These are phyloP conservation scores for Mionectes macconnelli DNA, from an alignment of 2,113 vertebrate genomes.

Conservation along the genomic window DNA sequence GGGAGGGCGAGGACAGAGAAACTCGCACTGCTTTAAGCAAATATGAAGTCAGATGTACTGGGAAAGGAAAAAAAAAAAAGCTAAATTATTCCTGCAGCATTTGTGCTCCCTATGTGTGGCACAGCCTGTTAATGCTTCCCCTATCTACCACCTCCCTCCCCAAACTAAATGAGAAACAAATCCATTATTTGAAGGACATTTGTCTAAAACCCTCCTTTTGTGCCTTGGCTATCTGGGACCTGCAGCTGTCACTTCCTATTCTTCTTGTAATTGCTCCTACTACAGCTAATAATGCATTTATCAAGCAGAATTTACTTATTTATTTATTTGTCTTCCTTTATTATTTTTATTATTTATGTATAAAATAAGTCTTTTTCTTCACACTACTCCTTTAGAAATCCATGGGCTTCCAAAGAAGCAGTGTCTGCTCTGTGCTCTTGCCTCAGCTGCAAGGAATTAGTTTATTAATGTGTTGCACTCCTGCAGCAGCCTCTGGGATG, in stretches of 20 bases:
- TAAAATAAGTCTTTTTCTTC: not conserved
- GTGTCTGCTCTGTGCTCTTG: not conserved
- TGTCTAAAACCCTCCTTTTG: conserved; percentile 63
- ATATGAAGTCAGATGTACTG: not conserved
- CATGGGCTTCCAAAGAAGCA: not conserved
- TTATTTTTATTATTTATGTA: conserved; percentile 45
- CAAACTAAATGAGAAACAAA: conserved; percentile 41
- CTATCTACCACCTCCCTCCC: not conserved
- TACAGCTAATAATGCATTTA: conserved; percentile 63
- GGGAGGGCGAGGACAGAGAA: not conserved
- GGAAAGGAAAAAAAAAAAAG: not conserved
- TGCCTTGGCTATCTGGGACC: conserved; percentile 65
- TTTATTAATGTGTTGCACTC: conserved; percentile 1
- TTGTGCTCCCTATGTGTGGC: not conserved
- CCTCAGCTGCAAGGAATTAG: not conserved
- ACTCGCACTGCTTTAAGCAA: not conserved
- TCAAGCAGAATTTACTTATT: conserved; percentile 48
- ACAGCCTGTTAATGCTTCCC: not conserved
- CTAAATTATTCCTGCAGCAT: conserved; percentile 8
- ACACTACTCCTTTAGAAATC: not conserved
- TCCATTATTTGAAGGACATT: conserved; percentile 60
- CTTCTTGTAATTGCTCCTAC: conserved; percentile 69
- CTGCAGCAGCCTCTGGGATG: not conserved
- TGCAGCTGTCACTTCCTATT: conserved; percentile 70
- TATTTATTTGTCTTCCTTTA: conserved; percentile 53